Percentiles rank a stretch among this genome's conserved stretches.
phyloP scores from a whole-genome alignment of 1,140 invertebrate species.

The Lepidotrigona ventralis region DNA sequence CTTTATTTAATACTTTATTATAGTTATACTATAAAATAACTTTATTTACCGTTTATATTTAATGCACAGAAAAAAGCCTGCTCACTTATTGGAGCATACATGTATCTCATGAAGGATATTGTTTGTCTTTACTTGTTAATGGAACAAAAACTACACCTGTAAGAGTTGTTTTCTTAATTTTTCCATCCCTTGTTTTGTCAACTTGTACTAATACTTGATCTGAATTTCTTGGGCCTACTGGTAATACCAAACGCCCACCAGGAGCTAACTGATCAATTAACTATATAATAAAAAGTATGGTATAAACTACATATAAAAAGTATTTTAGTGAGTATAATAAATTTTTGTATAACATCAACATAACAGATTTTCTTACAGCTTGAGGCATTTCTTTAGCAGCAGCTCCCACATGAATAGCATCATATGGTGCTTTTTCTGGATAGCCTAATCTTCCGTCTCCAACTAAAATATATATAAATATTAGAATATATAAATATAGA shows the following conservation, averaged over 20 bases:
- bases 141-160: slow-evolving; percentile 99
- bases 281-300: slow-evolving; percentile 76
- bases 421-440: slow-evolving; percentile 82
- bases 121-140: slow-evolving; percentile 92
- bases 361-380: slow-evolving; percentile 69
- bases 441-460: slow-evolving; percentile 86
- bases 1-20: no score
- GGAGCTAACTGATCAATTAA: slow-evolving; percentile 84
- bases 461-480: slow-evolving; percentile 63
- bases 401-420: slow-evolving; percentile 86
- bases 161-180: slow-evolving; percentile 87
- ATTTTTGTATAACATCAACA: neutral
- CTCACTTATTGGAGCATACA: slow-evolving; percentile 68
- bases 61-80: neutral
- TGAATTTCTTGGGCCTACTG: slow-evolving; percentile 91
- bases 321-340: slow-evolving; percentile 68
- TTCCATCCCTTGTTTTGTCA: slow-evolving; percentile 92
- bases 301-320: slow-evolving; percentile 70
- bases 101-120: slow-evolving; percentile 77
- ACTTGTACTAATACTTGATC: slow-evolving; percentile 91
- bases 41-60: neutral
- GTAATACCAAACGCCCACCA: slow-evolving; percentile 89
- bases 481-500: neutral
- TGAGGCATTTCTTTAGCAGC: slow-evolving; percentile 82
- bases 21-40: neutral